Evolutionary conservation across 2,888 invertebrate genomes (phyloP).

Genomic region (Drosophila melanosoma): DNA sequence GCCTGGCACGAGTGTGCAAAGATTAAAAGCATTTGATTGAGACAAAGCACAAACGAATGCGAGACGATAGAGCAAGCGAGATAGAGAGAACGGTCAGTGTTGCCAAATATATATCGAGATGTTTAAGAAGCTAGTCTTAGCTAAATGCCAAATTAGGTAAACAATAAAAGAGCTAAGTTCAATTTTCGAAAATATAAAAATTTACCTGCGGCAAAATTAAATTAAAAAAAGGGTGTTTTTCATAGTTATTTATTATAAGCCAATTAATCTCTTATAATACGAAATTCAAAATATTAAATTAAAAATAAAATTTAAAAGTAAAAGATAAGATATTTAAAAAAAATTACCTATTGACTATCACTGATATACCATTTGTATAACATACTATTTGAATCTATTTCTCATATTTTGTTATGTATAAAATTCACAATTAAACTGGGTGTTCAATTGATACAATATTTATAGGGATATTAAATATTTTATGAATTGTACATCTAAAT

Average conservation of each 20-base stretch:
- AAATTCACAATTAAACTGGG: neutral
- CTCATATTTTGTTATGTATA: neutral
- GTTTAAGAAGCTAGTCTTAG: neutral
- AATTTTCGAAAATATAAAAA: neutral
- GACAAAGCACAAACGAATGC: conserved; percentile 64
- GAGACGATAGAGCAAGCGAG: neutral
- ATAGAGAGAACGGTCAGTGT: neutral
- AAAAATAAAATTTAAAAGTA: neutral
- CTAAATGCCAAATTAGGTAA: neutral
- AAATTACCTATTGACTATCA: neutral
- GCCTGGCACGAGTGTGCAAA: conserved; percentile 62
- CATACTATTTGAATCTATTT: neutral
- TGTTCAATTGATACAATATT: too few relatives aligned
- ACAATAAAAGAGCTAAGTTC: neutral
- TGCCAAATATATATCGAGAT: neutral
- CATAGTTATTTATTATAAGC: neutral
- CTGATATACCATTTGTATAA: neutral
- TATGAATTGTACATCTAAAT: neutral
- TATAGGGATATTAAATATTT: neutral
- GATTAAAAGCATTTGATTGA: conserved; percentile 76
- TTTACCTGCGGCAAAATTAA: too few relatives aligned
- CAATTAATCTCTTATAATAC: too few relatives aligned
- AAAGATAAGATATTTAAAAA: neutral
- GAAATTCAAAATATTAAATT: too few relatives aligned
- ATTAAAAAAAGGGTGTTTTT: too few relatives aligned